Conservation (phyloP, 2,797 vertebrate species). For the Rhadinocentrus ornatus region DNA sequence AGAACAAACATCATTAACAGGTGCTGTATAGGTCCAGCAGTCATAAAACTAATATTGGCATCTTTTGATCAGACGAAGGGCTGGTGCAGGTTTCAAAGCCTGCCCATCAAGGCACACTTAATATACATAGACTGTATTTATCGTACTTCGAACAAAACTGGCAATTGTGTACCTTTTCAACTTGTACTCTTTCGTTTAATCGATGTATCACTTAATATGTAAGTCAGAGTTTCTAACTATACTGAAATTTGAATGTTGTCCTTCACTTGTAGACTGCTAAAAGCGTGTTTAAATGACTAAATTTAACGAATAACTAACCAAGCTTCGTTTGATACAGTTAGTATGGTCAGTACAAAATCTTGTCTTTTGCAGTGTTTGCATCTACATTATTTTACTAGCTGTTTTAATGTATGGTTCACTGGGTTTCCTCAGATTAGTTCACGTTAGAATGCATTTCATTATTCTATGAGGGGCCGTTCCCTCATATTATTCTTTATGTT, state of each 20-base stretch:
- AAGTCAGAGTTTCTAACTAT: background rate
- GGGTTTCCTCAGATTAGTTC: background rate
- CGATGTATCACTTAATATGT: background rate
- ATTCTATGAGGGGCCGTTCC: too few species aligned
- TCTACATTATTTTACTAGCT: background rate
- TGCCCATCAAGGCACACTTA: background rate
- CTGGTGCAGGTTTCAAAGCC: constrained; percentile 4
- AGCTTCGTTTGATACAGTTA: background rate
- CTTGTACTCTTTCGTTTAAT: background rate
- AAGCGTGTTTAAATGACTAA: background rate
- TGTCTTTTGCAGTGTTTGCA: background rate
- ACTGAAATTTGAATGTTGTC: background rate
- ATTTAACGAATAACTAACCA: background rate
- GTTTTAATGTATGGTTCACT: background rate
- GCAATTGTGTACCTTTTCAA: background rate
- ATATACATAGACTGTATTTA: background rate
- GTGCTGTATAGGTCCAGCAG: background rate
- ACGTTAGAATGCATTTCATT: background rate
- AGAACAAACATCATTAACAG: background rate
- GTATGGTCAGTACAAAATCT: background rate
- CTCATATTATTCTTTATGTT: too few species aligned
- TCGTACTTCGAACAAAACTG: background rate
- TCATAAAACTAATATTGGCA: background rate
- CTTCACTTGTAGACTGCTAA: background rate
- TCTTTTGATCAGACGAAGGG: background rate